Conservation (phyloP, 2,888 invertebrate genomes). For the Diarsia mendica region DNA sequence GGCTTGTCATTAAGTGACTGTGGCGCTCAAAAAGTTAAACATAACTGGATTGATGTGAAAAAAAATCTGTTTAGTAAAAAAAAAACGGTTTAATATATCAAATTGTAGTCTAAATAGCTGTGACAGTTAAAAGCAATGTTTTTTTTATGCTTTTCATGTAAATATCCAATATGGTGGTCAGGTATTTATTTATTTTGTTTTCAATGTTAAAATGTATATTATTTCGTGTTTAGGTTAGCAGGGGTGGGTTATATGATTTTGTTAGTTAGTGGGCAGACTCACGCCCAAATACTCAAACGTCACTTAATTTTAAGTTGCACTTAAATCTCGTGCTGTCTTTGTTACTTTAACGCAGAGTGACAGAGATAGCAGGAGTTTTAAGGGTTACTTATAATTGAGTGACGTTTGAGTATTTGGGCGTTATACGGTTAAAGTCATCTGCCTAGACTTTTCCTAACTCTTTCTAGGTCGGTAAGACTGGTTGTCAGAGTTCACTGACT, state of each 20-base stretch:
- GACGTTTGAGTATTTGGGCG: too few species aligned
- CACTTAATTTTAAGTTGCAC: too few species aligned
- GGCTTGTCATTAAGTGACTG: too few species aligned
- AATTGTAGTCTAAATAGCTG: neutral
- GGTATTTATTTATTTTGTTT: slow-evolving; percentile 47
- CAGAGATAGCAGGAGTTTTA: too few species aligned
- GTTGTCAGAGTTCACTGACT: neutral
- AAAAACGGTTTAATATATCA: too few species aligned
- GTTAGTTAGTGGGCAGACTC: neutral
- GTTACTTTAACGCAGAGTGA: too few species aligned
- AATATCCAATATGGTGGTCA: slow-evolving; percentile 33
- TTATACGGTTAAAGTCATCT: neutral
- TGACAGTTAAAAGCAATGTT: neutral
- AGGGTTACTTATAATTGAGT: too few species aligned
- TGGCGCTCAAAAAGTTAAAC: too few species aligned
- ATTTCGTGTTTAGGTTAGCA: slow-evolving; percentile 33
- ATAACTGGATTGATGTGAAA: too few species aligned
- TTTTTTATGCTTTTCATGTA: slow-evolving; percentile 29
- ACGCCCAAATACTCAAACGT: too few species aligned
- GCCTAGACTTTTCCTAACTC: neutral
- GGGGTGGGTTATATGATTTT: slow-evolving; percentile 40
- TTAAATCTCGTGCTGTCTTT: too few species aligned
- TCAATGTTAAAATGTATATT: slow-evolving; percentile 33
- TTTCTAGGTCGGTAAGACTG: neutral
- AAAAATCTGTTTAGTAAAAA: too few species aligned